These are phyloP conservation scores for Carcharodon carcharias DNA, from an alignment of 2,797 vertebrate species.

Conservation along the genomic window DNA sequence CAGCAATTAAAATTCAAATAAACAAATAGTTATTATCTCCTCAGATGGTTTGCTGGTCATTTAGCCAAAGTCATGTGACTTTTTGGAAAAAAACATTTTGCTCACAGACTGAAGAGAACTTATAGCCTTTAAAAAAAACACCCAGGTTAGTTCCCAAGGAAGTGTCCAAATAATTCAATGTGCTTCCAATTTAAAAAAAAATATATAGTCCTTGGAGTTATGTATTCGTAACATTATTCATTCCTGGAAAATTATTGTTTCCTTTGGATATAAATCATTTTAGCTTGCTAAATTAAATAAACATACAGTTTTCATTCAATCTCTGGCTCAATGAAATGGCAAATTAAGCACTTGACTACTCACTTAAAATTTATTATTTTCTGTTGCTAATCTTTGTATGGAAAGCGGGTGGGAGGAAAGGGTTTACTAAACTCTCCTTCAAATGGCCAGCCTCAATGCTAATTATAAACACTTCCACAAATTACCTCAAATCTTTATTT, in stretches of 20 bases:
- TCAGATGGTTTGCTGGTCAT: too few relatives aligned
- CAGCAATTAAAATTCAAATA: too few relatives aligned
- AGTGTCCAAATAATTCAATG: too few relatives aligned
- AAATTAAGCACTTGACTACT: not conserved
- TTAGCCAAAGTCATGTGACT: too few relatives aligned
- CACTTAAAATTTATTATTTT: not conserved
- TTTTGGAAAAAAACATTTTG: too few relatives aligned
- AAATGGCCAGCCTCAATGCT: not conserved
- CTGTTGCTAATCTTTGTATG: not conserved
- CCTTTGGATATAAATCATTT: not conserved
- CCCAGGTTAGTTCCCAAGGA: too few relatives aligned
- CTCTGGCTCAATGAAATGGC: not conserved
- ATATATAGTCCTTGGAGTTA: too few relatives aligned
- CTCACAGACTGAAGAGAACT: too few relatives aligned
- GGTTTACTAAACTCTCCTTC: not conserved
- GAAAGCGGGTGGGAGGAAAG: not conserved
- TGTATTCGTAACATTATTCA: not conserved
- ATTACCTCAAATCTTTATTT: not conserved
- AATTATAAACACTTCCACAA: not conserved
- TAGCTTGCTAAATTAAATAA: not conserved
- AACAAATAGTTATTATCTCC: too few relatives aligned
- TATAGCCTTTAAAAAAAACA: too few relatives aligned
- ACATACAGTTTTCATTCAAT: not conserved
- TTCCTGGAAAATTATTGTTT: not conserved
- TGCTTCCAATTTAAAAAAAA: too few relatives aligned